phyloP scores from a whole-genome alignment of 2,797 vertebrate species.

The Uromys caudimaculatus region DNA sequence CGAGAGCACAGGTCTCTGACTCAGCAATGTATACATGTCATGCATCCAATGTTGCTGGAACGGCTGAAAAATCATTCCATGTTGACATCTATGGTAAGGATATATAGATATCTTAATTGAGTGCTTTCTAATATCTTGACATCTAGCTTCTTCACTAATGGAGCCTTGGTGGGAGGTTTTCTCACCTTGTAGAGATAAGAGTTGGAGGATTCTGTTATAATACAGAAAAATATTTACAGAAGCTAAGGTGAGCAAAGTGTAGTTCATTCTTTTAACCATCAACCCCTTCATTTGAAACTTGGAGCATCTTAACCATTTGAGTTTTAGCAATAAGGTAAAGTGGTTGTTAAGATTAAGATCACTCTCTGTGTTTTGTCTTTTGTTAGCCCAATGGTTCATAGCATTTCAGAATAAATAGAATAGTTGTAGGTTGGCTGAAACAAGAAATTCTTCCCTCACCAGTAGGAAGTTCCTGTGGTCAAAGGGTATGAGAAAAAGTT shows the following conservation, averaged over 20 bases:
- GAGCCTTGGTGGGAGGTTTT: not conserved
- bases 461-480: not conserved
- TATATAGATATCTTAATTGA: not conserved
- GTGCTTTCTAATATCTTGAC: not conserved
- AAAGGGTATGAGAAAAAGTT: not conserved
- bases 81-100: slow-evolving; percentile 95
- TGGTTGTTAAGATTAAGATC: not conserved
- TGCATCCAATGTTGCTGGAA: slow-evolving; percentile 91
- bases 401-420: not conserved
- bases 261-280: not conserved
- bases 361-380: not conserved
- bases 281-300: not conserved
- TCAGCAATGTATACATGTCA: slow-evolving; percentile 92
- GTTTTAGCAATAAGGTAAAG: not conserved
- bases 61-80: slow-evolving; percentile 91
- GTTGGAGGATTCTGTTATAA: not conserved
- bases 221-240: slow-evolving; percentile 28
- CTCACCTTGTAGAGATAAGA: not conserved
- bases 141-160: not conserved
- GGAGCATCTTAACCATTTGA: not conserved
- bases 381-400: not conserved
- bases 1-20: slow-evolving; percentile 91
- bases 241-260: not conserved
- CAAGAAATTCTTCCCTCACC: slow-evolving; percentile 34
- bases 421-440: not conserved